Conservation (phyloP, 1,140 invertebrate genomes). For the Drosophila funebris region DNA sequence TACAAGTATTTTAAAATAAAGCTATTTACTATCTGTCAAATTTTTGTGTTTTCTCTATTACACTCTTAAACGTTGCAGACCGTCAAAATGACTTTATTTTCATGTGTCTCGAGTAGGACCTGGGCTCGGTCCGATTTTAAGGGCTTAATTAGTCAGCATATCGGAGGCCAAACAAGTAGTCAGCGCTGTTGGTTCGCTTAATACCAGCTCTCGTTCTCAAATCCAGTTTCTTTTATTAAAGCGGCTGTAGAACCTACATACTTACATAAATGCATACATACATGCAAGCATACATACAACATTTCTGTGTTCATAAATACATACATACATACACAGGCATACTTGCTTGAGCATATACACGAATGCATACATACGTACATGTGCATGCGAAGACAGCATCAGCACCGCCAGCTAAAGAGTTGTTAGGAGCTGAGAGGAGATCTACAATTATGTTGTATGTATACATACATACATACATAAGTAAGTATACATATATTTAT, state of each 20-base stretch:
- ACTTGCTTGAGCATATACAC: no score
- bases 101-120: constrained; percentile 17
- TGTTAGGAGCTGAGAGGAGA: constrained; percentile 1
- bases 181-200: constrained; percentile 6
- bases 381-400: constrained; percentile 4
- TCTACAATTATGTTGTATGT: constrained; percentile 26
- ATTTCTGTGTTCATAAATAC: no score
- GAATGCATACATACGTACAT: not conserved
- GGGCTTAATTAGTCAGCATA: constrained; percentile 74
- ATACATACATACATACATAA: constrained; percentile 2
- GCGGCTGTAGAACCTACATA: constrained; percentile 6
- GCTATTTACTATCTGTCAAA: not conserved
- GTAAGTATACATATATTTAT: constrained; percentile 4
- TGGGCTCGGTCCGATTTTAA: constrained; percentile 52
- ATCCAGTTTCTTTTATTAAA: constrained; percentile 41
- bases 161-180: constrained; percentile 45
- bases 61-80: constrained; percentile 18
- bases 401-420: constrained; percentile 6
- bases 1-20: not conserved
- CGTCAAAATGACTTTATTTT: constrained; percentile 72
- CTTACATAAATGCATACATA: not conserved
- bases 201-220: constrained; percentile 25
- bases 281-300: not conserved
- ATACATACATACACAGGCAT: not conserved
- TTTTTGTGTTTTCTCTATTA: not conserved